Evolutionary conservation across 2,888 invertebrate species (phyloP).

Genomic region (Prenolepis imparis): DNA sequence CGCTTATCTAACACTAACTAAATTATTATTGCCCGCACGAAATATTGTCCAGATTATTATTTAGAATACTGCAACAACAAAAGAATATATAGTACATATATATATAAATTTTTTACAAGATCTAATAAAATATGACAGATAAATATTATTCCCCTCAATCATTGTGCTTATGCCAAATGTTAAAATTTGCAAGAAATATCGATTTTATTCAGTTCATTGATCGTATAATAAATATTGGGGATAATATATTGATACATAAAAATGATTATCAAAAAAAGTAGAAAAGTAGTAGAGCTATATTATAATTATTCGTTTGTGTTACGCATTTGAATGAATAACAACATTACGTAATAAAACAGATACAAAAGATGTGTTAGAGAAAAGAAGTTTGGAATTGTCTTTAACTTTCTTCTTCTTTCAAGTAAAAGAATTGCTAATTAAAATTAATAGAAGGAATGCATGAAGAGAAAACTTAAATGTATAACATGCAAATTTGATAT

Average conservation of each 20-base stretch:
- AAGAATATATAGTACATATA: not conserved
- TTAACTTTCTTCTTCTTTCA: not conserved
- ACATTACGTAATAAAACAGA: not conserved
- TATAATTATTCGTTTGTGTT: not conserved
- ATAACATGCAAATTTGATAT: not conserved
- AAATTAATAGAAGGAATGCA: not conserved
- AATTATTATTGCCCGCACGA: conserved; percentile 6
- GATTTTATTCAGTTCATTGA: not conserved
- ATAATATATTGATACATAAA: not conserved
- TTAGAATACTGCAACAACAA: not conserved
- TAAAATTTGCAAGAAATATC: not conserved
- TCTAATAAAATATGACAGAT: not conserved
- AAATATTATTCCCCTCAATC: not conserved
- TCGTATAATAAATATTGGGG: not conserved
- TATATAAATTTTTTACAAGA: not conserved
- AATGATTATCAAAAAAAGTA: too few relatives aligned
- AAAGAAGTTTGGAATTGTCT: not conserved
- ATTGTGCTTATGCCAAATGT: too few relatives aligned
- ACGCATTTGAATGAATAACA: not conserved
- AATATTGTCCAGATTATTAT: not conserved
- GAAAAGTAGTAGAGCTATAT: not conserved
- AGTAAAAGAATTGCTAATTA: not conserved
- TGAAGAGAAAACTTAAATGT: not conserved
- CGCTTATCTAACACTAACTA: conserved; percentile 34
- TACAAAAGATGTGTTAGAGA: too few relatives aligned